Conservation (phyloP, 2,888 invertebrate genomes). For the Escarpia spicata region DNA sequence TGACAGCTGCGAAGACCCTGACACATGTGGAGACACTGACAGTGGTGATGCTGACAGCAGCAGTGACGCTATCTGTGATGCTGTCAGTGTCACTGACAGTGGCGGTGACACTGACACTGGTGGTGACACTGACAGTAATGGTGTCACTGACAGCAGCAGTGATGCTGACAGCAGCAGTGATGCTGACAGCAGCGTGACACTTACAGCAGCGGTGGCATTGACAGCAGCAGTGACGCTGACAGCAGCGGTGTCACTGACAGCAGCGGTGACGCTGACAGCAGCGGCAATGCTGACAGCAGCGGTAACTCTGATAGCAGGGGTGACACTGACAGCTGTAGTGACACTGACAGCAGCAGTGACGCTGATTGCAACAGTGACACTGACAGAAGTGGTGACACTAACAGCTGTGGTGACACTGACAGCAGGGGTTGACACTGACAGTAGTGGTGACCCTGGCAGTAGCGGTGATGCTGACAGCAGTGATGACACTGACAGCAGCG, state of each 20-base stretch:
- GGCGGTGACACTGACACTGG: too few species aligned
- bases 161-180: background rate
- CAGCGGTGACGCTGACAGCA: too few species aligned
- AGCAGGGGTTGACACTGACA: background rate
- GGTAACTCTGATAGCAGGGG: too few species aligned
- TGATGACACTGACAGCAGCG: conserved; percentile 26
- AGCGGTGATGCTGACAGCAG: conserved; percentile 31
- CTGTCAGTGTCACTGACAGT: too few species aligned
- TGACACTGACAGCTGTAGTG: background rate
- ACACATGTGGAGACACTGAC: too few species aligned
- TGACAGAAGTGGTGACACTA: conserved; percentile 34
- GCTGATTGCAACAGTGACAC: conserved; percentile 27
- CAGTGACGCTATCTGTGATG: too few species aligned
- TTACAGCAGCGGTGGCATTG: background rate
- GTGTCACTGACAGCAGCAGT: background rate
- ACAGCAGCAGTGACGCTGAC: too few species aligned
- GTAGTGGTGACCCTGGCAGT: conserved; percentile 24
- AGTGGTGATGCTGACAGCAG: too few species aligned
- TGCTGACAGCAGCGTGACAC: too few species aligned
- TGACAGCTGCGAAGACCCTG: too few species aligned
- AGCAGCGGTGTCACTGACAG: too few species aligned
- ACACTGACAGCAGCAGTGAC: conserved; percentile 23
- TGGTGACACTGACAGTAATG: background rate
- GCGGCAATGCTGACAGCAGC: too few species aligned
- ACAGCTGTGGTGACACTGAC: background rate